Evolutionary conservation across 2,888 invertebrate genomes (phyloP).

Genomic region (Mimumesa dahlbomi): DNA sequence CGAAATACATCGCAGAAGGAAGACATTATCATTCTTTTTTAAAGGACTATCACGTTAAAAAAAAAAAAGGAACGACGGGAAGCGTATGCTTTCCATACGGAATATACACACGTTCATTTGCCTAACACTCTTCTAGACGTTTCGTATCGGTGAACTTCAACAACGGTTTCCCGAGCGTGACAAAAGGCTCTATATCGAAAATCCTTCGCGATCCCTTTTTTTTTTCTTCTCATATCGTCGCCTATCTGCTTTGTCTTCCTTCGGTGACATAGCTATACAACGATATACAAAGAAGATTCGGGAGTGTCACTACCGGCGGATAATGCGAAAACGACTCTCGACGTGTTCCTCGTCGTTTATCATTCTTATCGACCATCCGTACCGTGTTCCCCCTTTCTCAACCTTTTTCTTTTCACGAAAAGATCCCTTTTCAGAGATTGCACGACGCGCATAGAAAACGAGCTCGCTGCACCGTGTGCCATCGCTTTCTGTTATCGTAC

Average conservation of each 20-base stretch:
- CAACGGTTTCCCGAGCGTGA: constrained; percentile 27
- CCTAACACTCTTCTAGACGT: constrained; percentile 2
- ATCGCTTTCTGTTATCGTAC: constrained; percentile 8
- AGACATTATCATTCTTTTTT: constrained; percentile 9
- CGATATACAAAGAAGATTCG: constrained; percentile 11
- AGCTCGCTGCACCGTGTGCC: constrained; percentile 21
- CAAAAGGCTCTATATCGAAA: constrained; percentile 34
- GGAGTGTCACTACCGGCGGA: constrained; percentile 10
- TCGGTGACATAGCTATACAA: constrained; percentile 8
- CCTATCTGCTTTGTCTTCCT: constrained; percentile 36
- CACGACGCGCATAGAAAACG: constrained; percentile 33
- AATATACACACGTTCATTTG: constrained; percentile 31
- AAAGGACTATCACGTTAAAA: constrained; percentile 38
- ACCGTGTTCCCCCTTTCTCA: constrained; percentile 2
- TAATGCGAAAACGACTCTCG: constrained; percentile 33
- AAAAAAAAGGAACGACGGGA: constrained; percentile 14
- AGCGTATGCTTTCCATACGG: constrained; percentile 33
- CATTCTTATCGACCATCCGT: constrained; percentile 41
- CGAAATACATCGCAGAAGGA: constrained; percentile 11
- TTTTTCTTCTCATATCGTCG: neutral
- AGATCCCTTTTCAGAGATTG: constrained; percentile 20
- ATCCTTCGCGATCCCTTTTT: constrained; percentile 21
- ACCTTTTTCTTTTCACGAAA: constrained; percentile 27
- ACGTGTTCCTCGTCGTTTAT: constrained; percentile 35
- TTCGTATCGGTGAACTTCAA: constrained; percentile 11